These are phyloP conservation scores for Penaeus monodon DNA, from an alignment of 2,888 invertebrate genomes.

Conservation along the genomic window DNA sequence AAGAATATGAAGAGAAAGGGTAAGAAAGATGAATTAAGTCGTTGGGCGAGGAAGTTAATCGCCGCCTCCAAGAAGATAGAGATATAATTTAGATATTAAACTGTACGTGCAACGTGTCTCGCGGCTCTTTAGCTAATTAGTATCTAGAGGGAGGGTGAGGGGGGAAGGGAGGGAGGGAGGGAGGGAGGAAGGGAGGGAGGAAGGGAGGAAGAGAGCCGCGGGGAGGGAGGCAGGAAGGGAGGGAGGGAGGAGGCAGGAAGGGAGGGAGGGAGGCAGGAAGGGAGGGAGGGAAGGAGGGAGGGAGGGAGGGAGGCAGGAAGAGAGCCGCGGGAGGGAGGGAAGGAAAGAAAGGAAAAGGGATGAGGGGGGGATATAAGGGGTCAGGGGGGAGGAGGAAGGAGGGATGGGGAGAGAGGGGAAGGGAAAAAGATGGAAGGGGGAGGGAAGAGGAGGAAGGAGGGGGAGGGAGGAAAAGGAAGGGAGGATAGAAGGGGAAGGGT, in stretches of 20 bases:
- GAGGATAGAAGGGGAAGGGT: neutral
- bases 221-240: neutral
- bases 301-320: neutral
- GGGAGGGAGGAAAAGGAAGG: neutral
- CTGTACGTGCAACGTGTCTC: no score
- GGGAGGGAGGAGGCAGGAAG: neutral
- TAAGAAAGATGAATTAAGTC: neutral
- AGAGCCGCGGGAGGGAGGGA: neutral
- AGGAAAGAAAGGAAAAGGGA: neutral
- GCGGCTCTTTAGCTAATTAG: no score
- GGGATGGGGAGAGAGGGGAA: neutral
- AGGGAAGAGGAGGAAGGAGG: neutral
- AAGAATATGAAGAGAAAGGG: neutral
- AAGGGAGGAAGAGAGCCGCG: neutral
- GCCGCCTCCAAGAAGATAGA: no score
- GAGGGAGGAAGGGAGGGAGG: neutral
- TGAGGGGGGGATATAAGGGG: neutral
- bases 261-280: neutral
- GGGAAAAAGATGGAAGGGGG: neutral
- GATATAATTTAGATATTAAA: no score
- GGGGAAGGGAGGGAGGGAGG: neutral
- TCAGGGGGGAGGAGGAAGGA: neutral
- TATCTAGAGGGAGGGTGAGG: neutral
- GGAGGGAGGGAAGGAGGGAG: neutral
- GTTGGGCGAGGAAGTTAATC: neutral